Percentiles rank a stretch among this genome's conserved stretches.
phyloP scores from a whole-genome alignment of 2,113 vertebrate species.

The Corydoras maculifer region DNA sequence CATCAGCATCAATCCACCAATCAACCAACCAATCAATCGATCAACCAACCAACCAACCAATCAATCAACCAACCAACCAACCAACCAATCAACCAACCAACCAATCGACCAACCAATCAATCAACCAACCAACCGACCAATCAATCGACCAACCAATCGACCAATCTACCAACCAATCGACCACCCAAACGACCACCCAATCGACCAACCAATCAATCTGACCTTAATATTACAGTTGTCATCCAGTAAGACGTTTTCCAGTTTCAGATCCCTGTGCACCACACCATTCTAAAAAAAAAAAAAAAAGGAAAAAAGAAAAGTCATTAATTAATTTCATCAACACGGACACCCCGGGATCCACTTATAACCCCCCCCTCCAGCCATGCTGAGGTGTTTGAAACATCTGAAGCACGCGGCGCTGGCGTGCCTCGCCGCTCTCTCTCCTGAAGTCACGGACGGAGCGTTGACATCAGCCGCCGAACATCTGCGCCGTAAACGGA shows the following conservation, averaged over 20 bases:
- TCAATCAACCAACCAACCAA: not conserved
- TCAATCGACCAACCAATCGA: not conserved
- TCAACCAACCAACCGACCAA: not conserved
- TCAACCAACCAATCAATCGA: not conserved
- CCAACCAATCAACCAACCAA: not conserved
- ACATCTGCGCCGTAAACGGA: constrained; percentile 57
- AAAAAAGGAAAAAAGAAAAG: too few species aligned
- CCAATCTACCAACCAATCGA: not conserved
- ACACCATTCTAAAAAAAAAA: constrained; percentile 80
- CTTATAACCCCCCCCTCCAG: not conserved
- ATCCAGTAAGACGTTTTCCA: constrained; percentile 98
- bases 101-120: not conserved
- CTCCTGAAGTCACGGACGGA: constrained; percentile 28
- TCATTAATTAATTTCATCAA: not conserved
- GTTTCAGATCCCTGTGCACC: constrained; percentile 95
- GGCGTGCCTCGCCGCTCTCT: constrained; percentile 10
- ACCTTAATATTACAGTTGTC: constrained; percentile 99
- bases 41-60: not conserved
- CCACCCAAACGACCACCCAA: too few species aligned
- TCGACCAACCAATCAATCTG: constrained; percentile 18
- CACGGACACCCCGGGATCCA: too few species aligned
- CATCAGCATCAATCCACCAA: too few species aligned
- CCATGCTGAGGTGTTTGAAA: constrained; percentile 8
- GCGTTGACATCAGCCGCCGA: constrained; percentile 32
- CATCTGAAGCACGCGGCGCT: constrained; percentile 17